Evolutionary conservation across 1,140 invertebrate genomes (phyloP).

Genomic region (Augochlora pura): DNA sequence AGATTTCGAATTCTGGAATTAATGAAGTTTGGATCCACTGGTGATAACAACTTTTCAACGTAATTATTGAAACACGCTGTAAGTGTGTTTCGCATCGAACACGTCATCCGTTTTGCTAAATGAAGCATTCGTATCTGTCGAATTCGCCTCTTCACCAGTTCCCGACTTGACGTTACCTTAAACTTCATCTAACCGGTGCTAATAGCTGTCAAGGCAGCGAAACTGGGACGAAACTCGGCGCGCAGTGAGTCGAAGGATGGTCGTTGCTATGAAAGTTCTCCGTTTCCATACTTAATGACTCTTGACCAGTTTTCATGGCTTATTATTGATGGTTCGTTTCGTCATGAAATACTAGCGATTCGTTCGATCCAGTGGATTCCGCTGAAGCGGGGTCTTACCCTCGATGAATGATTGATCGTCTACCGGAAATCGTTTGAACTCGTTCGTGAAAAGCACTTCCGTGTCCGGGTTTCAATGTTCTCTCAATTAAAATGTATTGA

Average conservation of each 20-base stretch:
- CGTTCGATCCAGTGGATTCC: neutral
- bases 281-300: conserved; percentile 27
- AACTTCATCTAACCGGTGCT: conserved; percentile 31
- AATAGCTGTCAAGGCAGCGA: conserved; percentile 19
- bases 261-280: conserved; percentile 30
- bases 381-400: neutral
- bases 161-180: neutral
- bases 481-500: too few relatives aligned
- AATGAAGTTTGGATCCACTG: too few relatives aligned
- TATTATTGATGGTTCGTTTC: conserved; percentile 39
- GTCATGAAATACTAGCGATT: neutral
- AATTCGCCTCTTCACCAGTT: neutral
- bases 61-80: too few relatives aligned
- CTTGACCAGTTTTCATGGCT: conserved; percentile 37
- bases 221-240: conserved; percentile 31
- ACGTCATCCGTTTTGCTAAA: neutral
- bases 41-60: too few relatives aligned
- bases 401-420: conserved; percentile 1
- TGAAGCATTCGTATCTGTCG: neutral
- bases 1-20: too few relatives aligned
- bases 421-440: too few relatives aligned
- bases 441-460: too few relatives aligned
- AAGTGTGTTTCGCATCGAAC: neutral
- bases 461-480: too few relatives aligned
- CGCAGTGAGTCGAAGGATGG: neutral